These are phyloP conservation scores for Rutpela maculata DNA, from an alignment of 2,888 invertebrate genomes.

Conservation along the genomic window DNA sequence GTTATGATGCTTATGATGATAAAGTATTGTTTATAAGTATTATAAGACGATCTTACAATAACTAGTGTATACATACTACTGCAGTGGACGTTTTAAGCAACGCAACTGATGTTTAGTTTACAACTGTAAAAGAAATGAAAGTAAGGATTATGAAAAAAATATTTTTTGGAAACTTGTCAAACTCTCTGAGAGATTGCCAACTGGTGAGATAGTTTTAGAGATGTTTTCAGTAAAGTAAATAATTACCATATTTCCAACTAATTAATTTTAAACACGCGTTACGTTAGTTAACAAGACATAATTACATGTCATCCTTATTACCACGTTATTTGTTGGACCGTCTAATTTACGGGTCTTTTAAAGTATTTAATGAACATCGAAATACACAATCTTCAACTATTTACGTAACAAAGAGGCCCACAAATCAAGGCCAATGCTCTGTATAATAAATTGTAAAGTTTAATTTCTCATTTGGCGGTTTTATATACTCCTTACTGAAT, in stretches of 20 bases:
- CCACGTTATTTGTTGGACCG: background rate
- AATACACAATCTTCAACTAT: background rate
- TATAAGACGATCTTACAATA: too few species aligned
- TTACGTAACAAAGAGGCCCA: background rate
- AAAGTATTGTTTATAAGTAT: too few species aligned
- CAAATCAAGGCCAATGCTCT: background rate
- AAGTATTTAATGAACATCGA: background rate
- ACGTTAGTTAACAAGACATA: constrained; percentile 7
- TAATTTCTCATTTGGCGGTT: background rate
- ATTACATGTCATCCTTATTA: background rate
- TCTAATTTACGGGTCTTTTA: background rate
- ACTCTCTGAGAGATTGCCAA: background rate
- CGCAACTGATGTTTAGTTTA: too few species aligned
- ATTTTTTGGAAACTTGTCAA: background rate
- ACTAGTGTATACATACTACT: too few species aligned
- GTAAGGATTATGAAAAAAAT: background rate
- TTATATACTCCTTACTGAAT: background rate
- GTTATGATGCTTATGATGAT: too few species aligned
- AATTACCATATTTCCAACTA: background rate
- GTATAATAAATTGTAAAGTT: background rate
- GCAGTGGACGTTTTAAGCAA: too few species aligned
- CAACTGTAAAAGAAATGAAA: too few species aligned
- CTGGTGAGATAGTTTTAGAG: background rate
- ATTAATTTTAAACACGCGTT: background rate
- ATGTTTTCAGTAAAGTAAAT: background rate